Percentiles rank a stretch among this genome's conserved stretches.
Conservation (phyloP, 2,888 invertebrate genomes). For the Trichogramma evanescens region DNA sequence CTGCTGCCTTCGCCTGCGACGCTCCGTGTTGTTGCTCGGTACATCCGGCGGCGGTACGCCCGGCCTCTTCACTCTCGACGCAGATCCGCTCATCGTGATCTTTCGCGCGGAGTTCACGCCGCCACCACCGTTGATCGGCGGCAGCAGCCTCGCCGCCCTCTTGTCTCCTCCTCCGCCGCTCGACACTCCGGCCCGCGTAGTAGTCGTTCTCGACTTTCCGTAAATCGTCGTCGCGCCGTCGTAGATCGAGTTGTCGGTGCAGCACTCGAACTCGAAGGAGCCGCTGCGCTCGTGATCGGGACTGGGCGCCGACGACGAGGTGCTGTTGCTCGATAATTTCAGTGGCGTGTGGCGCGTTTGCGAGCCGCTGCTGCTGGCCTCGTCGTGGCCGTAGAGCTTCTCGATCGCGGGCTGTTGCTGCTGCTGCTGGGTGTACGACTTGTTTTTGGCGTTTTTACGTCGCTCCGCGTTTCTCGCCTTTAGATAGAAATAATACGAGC, state of each 20-base stretch:
- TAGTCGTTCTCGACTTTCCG: neutral
- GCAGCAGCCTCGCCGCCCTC: neutral
- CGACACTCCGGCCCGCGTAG: neutral
- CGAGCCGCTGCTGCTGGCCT: neutral
- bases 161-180: neutral
- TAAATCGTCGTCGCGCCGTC: constrained; percentile 2
- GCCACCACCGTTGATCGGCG: neutral
- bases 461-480: constrained; percentile 17
- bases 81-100: too few relatives aligned
- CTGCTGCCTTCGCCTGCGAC: neutral
- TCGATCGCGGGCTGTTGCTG: constrained; percentile 11
- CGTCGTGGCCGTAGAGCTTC: constrained; percentile 16
- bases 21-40: neutral
- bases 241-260: constrained; percentile 20
- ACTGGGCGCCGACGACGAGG: constrained; percentile 1
- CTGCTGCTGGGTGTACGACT: constrained; percentile 19
- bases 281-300: constrained; percentile 8
- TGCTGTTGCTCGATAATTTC: neutral
- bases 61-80: too few relatives aligned
- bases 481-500: too few relatives aligned
- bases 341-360: too few relatives aligned
- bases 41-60: too few relatives aligned
- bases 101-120: neutral
- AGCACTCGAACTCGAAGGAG: constrained; percentile 17
- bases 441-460: constrained; percentile 26